Percentiles rank a stretch among this genome's conserved stretches.
These are phyloP conservation scores for Anolis apletophallus DNA, from an alignment of 2,797 vertebrate species.

Conservation along the genomic window DNA sequence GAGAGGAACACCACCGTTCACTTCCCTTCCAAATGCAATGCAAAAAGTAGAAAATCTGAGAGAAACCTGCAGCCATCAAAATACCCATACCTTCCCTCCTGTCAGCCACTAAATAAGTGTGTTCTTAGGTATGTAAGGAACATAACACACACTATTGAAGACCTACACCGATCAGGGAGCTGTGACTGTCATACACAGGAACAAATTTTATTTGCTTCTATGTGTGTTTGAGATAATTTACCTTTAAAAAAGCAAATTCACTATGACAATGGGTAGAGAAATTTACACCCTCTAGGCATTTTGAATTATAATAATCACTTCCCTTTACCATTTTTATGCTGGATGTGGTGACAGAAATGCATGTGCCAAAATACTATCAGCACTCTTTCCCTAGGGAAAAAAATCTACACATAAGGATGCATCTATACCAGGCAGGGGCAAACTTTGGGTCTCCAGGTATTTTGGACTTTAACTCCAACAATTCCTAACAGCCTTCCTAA, in stretches of 20 bases:
- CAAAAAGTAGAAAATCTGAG: background rate
- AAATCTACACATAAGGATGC: too few relatives aligned
- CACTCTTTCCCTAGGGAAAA: too few relatives aligned
- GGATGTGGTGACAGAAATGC: background rate
- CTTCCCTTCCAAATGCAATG: background rate
- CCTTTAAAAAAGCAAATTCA: background rate
- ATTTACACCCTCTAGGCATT: background rate
- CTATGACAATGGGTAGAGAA: background rate
- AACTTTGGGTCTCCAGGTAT: too few relatives aligned
- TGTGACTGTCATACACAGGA: background rate
- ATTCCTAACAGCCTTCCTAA: too few relatives aligned
- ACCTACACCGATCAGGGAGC: background rate
- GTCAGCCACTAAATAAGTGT: background rate
- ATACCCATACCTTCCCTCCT: background rate
- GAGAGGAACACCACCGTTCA: background rate
- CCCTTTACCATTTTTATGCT: background rate
- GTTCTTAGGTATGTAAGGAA: background rate
- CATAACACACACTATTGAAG: background rate
- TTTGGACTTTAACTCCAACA: too few relatives aligned
- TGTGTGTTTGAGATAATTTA: background rate
- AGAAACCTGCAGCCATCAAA: background rate
- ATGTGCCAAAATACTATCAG: background rate
- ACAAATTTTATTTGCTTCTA: background rate
- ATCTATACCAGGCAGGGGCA: too few relatives aligned
- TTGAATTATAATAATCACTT: background rate